Evolutionary conservation across 2,888 invertebrate genomes (phyloP).

Genomic region (Lasioglossum oenotherae): DNA sequence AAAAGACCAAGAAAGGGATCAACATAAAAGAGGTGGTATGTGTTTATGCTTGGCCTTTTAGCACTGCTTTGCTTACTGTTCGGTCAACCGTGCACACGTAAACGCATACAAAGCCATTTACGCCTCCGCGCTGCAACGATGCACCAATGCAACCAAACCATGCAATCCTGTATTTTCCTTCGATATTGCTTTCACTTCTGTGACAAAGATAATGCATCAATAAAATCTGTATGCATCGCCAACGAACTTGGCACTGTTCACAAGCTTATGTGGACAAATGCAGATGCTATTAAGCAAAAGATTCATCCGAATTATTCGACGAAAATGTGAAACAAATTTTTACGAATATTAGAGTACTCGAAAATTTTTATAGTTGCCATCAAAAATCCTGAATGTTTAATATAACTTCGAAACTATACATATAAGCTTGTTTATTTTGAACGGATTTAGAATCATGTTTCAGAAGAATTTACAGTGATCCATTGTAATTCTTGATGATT

Average conservation of each 20-base stretch:
- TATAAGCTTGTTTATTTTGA: background rate
- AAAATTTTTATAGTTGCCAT: background rate
- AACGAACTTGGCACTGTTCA: background rate
- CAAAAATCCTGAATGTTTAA: background rate
- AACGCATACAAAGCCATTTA: constrained; percentile 18
- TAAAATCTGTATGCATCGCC: background rate
- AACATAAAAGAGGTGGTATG: constrained; percentile 43
- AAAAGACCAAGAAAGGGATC: constrained; percentile 11
- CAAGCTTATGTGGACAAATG: background rate
- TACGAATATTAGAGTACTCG: background rate
- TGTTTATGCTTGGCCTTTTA: constrained; percentile 69
- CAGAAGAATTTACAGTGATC: background rate
- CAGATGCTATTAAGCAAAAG: background rate
- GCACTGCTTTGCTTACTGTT: constrained; percentile 53
- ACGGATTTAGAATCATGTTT: background rate
- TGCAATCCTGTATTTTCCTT: background rate
- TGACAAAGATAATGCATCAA: background rate
- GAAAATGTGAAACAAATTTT: background rate
- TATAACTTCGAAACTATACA: background rate
- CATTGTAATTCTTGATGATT: background rate
- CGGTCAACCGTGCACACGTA: constrained; percentile 26
- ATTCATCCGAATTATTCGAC: no score
- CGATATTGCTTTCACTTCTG: background rate
- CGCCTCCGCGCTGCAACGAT: background rate
- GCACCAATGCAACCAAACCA: background rate